A percentile compares a stretch with the other conserved stretches of the same genome.
These are phyloP conservation scores for Philereme vetulata DNA, from an alignment of 2,888 invertebrate genomes.

Conservation along the genomic window DNA sequence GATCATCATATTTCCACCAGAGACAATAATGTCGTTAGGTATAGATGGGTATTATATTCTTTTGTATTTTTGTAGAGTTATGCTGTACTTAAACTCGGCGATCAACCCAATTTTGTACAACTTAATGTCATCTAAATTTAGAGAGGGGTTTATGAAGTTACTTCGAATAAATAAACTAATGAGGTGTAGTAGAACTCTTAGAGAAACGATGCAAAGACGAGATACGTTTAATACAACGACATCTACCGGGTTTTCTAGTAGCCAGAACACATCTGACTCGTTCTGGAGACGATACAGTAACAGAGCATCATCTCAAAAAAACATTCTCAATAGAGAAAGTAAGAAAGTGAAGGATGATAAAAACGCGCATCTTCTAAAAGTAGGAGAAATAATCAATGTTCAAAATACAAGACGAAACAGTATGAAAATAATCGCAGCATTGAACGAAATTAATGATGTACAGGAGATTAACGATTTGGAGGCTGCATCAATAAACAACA, in stretches of 20 bases:
- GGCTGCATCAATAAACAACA: slow-evolving; percentile 46
- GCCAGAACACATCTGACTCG: slow-evolving; percentile 84
- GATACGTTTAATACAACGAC: slow-evolving; percentile 87
- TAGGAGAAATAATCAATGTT: slow-evolving; percentile 74
- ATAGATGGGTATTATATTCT: slow-evolving; percentile 92
- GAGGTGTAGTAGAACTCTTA: slow-evolving; percentile 69
- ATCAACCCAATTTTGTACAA: slow-evolving; percentile 96
- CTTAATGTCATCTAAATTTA: slow-evolving; percentile 95
- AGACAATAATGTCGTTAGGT: slow-evolving; percentile 87
- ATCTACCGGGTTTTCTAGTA: slow-evolving; percentile 84
- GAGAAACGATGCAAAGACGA: slow-evolving; percentile 84
- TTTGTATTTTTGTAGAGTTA: slow-evolving; percentile 92
- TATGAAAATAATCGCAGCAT: slow-evolving; percentile 74
- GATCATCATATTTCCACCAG: slow-evolving; percentile 91
- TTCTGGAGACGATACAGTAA: slow-evolving; percentile 86
- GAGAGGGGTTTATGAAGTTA: slow-evolving; percentile 90
- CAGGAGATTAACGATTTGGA: slow-evolving; percentile 45
- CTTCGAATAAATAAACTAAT: slow-evolving; percentile 79
- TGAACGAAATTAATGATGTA: slow-evolving; percentile 61
- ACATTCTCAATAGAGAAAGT: slow-evolving; percentile 65
- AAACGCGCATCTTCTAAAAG: slow-evolving; percentile 64
- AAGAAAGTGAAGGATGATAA: slow-evolving; percentile 65
- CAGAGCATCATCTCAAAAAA: slow-evolving; percentile 71
- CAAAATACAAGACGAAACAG: slow-evolving; percentile 78
- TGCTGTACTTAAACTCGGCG: slow-evolving; percentile 95